Evolutionary conservation across 2,797 vertebrate species (phyloP), one percentile per base, ranked within the genome.

Genomic region (Carcharodon carcharias): DNA sequence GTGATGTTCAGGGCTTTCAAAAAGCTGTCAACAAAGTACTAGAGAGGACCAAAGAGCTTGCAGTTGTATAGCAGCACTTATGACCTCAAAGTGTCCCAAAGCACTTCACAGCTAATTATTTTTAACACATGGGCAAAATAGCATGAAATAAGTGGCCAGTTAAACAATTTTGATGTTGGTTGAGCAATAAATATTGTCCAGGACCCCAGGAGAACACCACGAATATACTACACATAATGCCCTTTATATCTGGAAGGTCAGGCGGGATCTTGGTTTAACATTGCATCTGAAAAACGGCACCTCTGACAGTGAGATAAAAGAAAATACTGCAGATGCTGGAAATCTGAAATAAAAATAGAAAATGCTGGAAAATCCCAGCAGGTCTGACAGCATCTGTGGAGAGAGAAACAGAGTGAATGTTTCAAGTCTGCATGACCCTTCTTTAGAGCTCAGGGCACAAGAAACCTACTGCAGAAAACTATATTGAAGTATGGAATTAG

Each of bases 121-220:
- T 85, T 26, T 50, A 21, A 4, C 21, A 77, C 50, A 40, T 85
- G 80, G 80, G 18, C 56, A 92, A 92, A 92, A 35, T 16, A 63
- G 56, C 50, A 88, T 56, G 50, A 56, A 28, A 88, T 88, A 28
- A 56, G 28, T 50, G 23, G 54, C 26, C 50, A 88, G 31, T 85
- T 85, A 50, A 45, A 54, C 6, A 56, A 54, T 31, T 88, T 31
- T 18, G 16, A 5, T 85, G 40, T 50, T 28, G 45, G 2, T 18
- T 92, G 56, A n/a, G 56, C 31, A n/a, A 92, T 92, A 92, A 92
- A 63, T 92, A 92, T 31, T 56, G 54, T 54, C 87, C 87, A 89
- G 50, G 11, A 89, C 50, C 56, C 26, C 54, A 88, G 18, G n/a
- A 40, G 45, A 88, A 88, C 9, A 9, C 5, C 9, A 2, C 50